phyloP scores from a whole-genome alignment of 2,113 vertebrate genomes.

The Anas platyrhynchos region DNA sequence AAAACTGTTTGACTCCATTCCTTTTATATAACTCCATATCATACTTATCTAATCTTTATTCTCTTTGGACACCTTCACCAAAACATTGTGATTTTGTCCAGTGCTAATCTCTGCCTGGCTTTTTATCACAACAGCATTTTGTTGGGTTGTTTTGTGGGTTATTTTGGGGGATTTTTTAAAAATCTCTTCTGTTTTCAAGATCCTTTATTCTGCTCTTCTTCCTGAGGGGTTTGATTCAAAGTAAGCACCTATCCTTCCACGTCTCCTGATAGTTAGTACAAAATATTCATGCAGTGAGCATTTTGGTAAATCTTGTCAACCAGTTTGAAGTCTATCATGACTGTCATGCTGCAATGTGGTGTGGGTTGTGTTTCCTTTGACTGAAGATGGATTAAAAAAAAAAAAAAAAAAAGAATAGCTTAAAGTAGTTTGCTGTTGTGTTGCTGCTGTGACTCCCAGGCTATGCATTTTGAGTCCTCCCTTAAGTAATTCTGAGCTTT shows the following conservation, averaged over 20 bases:
- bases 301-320: not conserved
- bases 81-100: not conserved
- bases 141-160: not conserved
- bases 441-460: not conserved
- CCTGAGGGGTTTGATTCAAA: not conserved
- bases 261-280: not conserved
- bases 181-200: not conserved
- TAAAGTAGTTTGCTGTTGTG: not conserved
- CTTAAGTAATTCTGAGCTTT: not conserved
- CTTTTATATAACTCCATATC: not conserved
- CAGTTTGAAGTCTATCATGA: not conserved
- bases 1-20: not conserved
- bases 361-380: not conserved
- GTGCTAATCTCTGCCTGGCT: not conserved
- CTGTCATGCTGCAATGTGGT: not conserved
- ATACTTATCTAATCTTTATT: not conserved
- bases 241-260: not conserved
- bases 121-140: not conserved
- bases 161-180: not conserved
- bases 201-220: not conserved
- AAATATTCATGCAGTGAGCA: not conserved
- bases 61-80: not conserved
- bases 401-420: not conserved
- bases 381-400: not conserved
- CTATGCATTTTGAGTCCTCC: not conserved